Evolutionary conservation across 2,888 invertebrate genomes (phyloP), one percentile per base, ranked within the genome.

Genomic region (Agrotis puta): DNA sequence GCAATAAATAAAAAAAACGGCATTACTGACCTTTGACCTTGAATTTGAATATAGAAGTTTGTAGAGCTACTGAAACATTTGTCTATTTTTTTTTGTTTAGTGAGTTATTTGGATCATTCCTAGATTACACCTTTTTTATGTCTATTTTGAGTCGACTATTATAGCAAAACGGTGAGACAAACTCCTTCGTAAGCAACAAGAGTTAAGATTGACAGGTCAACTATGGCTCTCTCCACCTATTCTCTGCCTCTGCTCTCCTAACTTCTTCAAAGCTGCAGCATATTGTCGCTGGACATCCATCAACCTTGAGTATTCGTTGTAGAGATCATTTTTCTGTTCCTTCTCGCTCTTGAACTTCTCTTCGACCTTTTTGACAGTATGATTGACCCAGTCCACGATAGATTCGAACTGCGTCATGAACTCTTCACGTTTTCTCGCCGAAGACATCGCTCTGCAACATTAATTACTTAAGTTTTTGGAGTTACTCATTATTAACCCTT

Each of bases 331-430:
- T 75, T 95, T 95, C 51, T 89, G 91, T 64, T 93, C 93, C 74
- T 94, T 95, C 79, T 95, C 95, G 2, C 85, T 88, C 74, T 88
- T 91, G 75, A 93, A 96, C 87, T 97, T 97, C 59, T 94, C 94
- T 64, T 96, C 96, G 69, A 98, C 98, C 95, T 98, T 99, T 48
- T 96, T 95, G 87, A 98, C 98, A 50, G 98, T 98, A 88, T 98
- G 98, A 89, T 98, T 98, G n/a, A 99, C 98, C 86, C 98, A 98
- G 45, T 98, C 98, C 3, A 99, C 98, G 88, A 99, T 99, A 20
- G 97, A 97, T 90, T 99, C 98, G 88, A 99, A 98, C 92, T 99
- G 99, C 72, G 97, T 97, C 88, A 99, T 97, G 91, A 99, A 99
- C 89, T 99, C 98, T 87, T 98, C 98, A 85, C 98, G 98, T 39